Percentiles rank a stretch among this genome's conserved stretches.
phyloP scores from a whole-genome alignment of 2,797 vertebrate species.

The Xenops minutus region DNA sequence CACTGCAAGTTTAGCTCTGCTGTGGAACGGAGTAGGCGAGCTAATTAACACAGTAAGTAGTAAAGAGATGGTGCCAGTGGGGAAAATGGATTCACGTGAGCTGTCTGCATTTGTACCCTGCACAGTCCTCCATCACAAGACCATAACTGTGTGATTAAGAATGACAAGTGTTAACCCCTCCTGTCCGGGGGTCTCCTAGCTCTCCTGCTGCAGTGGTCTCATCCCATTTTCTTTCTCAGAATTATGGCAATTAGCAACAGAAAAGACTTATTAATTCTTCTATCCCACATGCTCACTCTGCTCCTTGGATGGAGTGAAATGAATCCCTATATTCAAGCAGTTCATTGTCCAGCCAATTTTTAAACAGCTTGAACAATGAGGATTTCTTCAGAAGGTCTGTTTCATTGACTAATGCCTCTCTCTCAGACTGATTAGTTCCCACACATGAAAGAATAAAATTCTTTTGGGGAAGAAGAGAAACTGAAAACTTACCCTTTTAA shows the following conservation, averaged over 20 bases:
- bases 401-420: neutral
- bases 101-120: neutral
- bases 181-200: neutral
- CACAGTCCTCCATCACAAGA: neutral
- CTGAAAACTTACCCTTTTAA: neutral
- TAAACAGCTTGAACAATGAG: neutral
- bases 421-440: neutral
- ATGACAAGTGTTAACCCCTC: slow-evolving; percentile 16
- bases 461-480: neutral
- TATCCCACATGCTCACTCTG: neutral
- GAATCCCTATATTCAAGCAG: neutral
- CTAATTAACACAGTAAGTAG: slow-evolving; percentile 22
- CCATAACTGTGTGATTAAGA: slow-evolving; percentile 11
- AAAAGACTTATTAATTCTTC: slow-evolving; percentile 26
- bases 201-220: neutral
- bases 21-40: rapidly evolving
- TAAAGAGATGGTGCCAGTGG: neutral
- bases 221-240: neutral
- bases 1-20: neutral
- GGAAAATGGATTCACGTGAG: neutral
- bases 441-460: neutral
- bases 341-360: neutral
- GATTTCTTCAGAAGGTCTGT: neutral
- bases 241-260: slow-evolving; percentile 43
- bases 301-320: neutral